phyloP scores from a whole-genome alignment of 1,140 invertebrate genomes.

The Drosophila pandora region DNA sequence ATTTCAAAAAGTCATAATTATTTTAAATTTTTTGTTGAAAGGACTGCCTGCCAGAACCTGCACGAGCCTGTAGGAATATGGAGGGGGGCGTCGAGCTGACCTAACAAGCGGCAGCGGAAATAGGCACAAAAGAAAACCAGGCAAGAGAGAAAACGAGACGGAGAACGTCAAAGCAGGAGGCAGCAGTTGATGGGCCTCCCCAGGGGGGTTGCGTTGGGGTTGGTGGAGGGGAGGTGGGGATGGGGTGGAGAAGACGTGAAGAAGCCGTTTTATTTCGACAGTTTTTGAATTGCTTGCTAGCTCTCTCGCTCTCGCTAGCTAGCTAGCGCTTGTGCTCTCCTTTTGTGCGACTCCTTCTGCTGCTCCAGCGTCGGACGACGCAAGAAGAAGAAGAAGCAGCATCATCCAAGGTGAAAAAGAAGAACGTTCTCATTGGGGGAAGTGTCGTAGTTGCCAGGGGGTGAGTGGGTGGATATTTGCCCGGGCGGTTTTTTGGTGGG shows the following conservation, averaged over 20 bases:
- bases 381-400: slow-evolving; percentile 24
- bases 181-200: not conserved
- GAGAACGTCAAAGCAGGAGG: slow-evolving; percentile 28
- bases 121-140: slow-evolving; percentile 50
- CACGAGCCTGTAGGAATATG: slow-evolving; percentile 14
- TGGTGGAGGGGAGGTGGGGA: not conserved
- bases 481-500: slow-evolving; percentile 27
- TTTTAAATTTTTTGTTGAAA: not conserved
- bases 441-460: slow-evolving; percentile 10
- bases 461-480: slow-evolving; percentile 27
- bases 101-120: slow-evolving; percentile 55
- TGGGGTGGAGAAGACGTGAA: slow-evolving; percentile 19
- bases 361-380: slow-evolving; percentile 13
- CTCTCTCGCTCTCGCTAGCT: slow-evolving; percentile 10
- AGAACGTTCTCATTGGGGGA: slow-evolving; percentile 40
- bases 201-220: slow-evolving; percentile 19
- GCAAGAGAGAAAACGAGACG: slow-evolving; percentile 10
- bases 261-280: slow-evolving; percentile 79
- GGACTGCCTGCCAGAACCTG: slow-evolving; percentile 52
- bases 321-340: slow-evolving; percentile 10
- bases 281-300: slow-evolving; percentile 66
- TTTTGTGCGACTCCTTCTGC: slow-evolving; percentile 34
- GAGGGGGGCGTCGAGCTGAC: slow-evolving; percentile 37
- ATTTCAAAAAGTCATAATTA: no score
- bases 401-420: slow-evolving; percentile 41